Percentiles rank a stretch among this genome's conserved stretches.
Evolutionary conservation across 2,113 vertebrate species (phyloP).

Genomic region (Andinoacara biseriatus): DNA sequence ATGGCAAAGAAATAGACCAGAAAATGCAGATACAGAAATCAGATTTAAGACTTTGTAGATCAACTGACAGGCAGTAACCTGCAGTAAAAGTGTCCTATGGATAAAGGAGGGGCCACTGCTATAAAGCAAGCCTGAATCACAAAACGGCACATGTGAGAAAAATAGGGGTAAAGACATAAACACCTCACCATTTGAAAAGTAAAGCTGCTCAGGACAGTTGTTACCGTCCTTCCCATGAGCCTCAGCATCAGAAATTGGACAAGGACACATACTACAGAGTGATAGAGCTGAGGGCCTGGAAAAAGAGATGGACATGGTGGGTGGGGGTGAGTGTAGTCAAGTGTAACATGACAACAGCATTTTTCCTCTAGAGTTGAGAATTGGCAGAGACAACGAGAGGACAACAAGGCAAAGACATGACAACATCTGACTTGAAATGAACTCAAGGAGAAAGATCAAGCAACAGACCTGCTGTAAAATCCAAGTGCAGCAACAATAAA

Average conservation of each 20-base stretch:
- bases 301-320: constrained; percentile 15
- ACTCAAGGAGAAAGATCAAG: constrained; percentile 41
- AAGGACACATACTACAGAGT: constrained; percentile 89
- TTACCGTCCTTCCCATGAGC: constrained; percentile 95
- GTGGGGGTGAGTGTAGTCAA: constrained; percentile 35
- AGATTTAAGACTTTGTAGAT: neutral
- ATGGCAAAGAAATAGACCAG: neutral
- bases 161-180: neutral
- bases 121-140: neutral
- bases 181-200: constrained; percentile 93
- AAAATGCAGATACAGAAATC: neutral
- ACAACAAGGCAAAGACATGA: constrained; percentile 17
- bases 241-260: constrained; percentile 95
- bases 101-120: neutral
- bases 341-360: constrained; percentile 40
- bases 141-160: neutral
- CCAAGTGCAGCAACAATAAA: constrained; percentile 73
- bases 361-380: constrained; percentile 34
- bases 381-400: constrained; percentile 15
- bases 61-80: neutral
- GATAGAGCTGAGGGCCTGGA: constrained; percentile 89
- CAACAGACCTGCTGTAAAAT: constrained; percentile 77
- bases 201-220: constrained; percentile 87
- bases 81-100: neutral
- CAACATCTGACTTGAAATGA: constrained; percentile 24